Evolutionary conservation across 2,888 invertebrate species (phyloP), one percentile per base, ranked within the genome.

Genomic region (Ectropis crepuscularia): DNA sequence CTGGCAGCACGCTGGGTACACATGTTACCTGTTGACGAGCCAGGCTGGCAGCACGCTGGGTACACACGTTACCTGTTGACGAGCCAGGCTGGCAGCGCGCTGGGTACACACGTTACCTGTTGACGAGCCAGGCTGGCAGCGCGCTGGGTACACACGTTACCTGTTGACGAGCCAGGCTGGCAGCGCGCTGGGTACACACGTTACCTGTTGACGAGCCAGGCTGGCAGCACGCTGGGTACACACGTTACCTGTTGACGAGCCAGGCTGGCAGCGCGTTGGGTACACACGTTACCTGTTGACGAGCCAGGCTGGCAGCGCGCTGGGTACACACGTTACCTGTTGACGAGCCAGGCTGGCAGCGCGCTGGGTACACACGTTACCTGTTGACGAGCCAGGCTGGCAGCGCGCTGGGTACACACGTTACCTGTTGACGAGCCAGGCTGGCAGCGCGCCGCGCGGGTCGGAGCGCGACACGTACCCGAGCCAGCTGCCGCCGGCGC

Each of bases 381-480:
- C 89, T 97, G 89, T 98, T 98, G 48, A 98, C 97, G 63, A 97
- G 92, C 98, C 98, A 98, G 6, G 96, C 95, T 1, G 16, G 16
- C 16, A 28, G 16, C 16, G 16, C 16, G 16, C 16, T 28, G 16
- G 16, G 16, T 28, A 28, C 16, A 28, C 16, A 28, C 10, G 37
- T 12, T 70, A 90, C 91, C 89, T 97, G 90, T 98, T 98, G 49
- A 98, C 97, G 63, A 97, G 92, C 98, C 98, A 98, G 6, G 96
- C 95, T 0, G 98, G 98, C 61, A 98, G 90, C 49, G 95, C 95
- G 70, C 98, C 98, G 80, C 96, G 95, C 8, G 98, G 98, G 87
- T 98, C 98, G 5, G 97, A 97, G 78, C 98, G 97, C 1, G 98
- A 96, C 41, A 98, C 95, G 85, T 98, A 98, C 28, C 97, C 97